Base-by-base conservation (phyloP, 2,113 vertebrate genomes). In the Murina feae region DNA sequence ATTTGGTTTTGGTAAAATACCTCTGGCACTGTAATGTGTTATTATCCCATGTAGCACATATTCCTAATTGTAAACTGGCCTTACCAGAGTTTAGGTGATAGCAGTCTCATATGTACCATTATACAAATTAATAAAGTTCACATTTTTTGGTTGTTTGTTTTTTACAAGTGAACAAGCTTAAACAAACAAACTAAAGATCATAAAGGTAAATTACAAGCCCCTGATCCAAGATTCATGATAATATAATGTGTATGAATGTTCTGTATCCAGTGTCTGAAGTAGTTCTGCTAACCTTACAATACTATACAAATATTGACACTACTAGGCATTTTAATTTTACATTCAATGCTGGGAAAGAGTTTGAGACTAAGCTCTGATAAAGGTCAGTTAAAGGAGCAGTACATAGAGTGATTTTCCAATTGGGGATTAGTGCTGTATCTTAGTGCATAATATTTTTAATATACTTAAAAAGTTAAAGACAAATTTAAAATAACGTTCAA, bases 21-120 rank as follows among this genome's bases (percentile, higher is more conserved):
- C 13, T 12, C 0, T 2, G n/a, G 47, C 12, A 20, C 55, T 51
- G 2, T 44, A 8, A 10, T 5, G 0, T 13, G 1, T 2, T 5
- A 4, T 35, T 20, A 49, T 0, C 6, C 32, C 17, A 4, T 7
- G 3, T 11, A 35, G 17, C 30, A 71, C 8, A 30, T 35, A 2
- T 10, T 21, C 21, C 7, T 53, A 28, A 35, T 32, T 3, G 3
- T 63, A 18, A 18, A 2, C 17, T 14, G 9, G 4, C 8, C 4
- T n/a, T 11, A 5, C n/a, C 23, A 88, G 32, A 39, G 37, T 66
- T 49, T 39, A 35, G 3, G 4, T 44, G 49, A 9, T 30, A 23
- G 4, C n/a, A 1, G 39, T 89, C 63, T 83, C 32, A 42, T 32
- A 68, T 88, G 17, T 11, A n/a, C 5, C 23, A 8, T 83, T 78